Evolutionary conservation across 2,797 vertebrate species (phyloP).

Genomic region (Fistularia tabacaria): DNA sequence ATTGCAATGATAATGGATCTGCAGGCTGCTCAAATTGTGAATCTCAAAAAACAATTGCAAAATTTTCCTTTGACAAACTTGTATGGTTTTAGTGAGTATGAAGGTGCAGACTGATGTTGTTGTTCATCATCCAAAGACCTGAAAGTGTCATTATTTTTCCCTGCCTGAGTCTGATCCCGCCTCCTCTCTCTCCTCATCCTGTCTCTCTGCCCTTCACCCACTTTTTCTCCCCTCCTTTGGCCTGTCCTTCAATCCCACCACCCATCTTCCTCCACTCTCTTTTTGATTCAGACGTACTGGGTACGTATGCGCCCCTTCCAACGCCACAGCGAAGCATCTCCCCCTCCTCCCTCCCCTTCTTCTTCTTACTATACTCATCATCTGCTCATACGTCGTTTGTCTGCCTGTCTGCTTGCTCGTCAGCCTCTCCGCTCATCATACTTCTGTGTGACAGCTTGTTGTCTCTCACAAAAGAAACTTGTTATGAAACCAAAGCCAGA

Average conservation of each 20-base stretch:
- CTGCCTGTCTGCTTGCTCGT: constrained; percentile 70
- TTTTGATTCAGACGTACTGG: constrained; percentile 85
- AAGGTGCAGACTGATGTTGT: not conserved
- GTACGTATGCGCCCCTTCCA: constrained; percentile 79
- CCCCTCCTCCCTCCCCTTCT: constrained; percentile 24
- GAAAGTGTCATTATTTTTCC: constrained; percentile 23
- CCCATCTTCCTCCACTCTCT: constrained; percentile 61
- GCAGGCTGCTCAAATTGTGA: too few relatives aligned
- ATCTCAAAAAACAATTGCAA: too few relatives aligned
- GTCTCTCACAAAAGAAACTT: constrained; percentile 46
- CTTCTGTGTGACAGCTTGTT: constrained; percentile 60
- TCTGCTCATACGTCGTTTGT: constrained; percentile 57
- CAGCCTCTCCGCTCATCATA: constrained; percentile 67
- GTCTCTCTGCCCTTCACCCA: constrained; percentile 62
- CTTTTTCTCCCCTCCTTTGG: constrained; percentile 23
- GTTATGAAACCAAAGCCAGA: constrained; percentile 26
- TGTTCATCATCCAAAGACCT: constrained; percentile 26
- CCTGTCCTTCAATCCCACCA: constrained; percentile 41
- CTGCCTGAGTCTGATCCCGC: constrained; percentile 70
- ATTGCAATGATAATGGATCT: too few relatives aligned
- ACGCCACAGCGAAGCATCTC: constrained; percentile 41
- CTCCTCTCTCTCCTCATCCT: constrained; percentile 74
- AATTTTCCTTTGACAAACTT: too few relatives aligned
- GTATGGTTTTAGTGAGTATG: not conserved
- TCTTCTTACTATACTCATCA: constrained; percentile 52